These are phyloP conservation scores for Phymatocera aterrima DNA, from an alignment of 2,888 invertebrate species.

Conservation along the genomic window DNA sequence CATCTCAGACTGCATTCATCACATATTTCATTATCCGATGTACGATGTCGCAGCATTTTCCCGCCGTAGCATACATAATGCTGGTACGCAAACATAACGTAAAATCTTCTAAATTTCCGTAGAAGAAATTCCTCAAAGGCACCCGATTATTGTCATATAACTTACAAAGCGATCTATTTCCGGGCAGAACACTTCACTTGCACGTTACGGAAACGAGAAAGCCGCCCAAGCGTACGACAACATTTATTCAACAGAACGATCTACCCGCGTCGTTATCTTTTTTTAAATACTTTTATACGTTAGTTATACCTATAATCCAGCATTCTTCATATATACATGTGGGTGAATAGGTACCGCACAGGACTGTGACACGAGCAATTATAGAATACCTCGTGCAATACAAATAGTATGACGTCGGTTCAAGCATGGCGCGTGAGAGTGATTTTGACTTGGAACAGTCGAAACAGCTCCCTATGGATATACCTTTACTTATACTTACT, in stretches of 20 bases:
- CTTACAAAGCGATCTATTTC: neutral
- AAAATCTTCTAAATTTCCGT: neutral
- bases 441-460: neutral
- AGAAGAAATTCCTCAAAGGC: neutral
- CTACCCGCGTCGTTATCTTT: neutral
- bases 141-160: neutral
- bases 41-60: neutral
- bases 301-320: too few species aligned
- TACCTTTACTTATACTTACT: neutral
- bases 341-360: too few species aligned
- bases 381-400: too few species aligned
- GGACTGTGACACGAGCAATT: neutral
- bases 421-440: neutral
- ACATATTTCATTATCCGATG: neutral
- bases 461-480: too few species aligned
- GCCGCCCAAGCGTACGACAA: too few species aligned
- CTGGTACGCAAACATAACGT: too few species aligned
- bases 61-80: neutral
- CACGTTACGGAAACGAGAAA: too few species aligned
- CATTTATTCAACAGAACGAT: slow-evolving; percentile 5
- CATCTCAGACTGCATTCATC: neutral
- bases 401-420: neutral
- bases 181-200: neutral
- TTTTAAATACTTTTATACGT: too few species aligned
- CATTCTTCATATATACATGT: too few species aligned